phyloP scores from a whole-genome alignment of 2,113 vertebrate species.

The Solenodon paradoxus region DNA sequence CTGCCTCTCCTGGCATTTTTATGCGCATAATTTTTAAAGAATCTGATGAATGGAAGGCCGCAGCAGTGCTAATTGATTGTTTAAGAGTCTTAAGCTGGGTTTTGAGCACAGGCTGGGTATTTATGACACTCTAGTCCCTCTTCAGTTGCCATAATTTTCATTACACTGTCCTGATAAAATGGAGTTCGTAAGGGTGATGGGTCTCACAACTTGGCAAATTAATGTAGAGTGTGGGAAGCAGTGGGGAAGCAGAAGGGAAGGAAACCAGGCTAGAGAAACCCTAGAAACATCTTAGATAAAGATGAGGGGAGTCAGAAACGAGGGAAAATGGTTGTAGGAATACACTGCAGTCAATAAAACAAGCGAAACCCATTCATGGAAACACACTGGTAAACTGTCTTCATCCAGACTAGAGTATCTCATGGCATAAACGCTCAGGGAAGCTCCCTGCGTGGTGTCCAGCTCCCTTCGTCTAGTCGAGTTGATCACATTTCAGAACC shows the following conservation, averaged over 20 bases:
- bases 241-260: neutral
- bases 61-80: neutral
- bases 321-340: no score
- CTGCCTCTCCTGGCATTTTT: neutral
- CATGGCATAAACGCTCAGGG: neutral
- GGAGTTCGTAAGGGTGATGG: neutral
- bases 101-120: neutral
- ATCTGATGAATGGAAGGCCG: neutral
- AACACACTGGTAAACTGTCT: neutral
- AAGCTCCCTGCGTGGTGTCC: neutral
- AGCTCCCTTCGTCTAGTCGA: accelerated
- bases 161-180: neutral
- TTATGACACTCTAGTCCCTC: neutral
- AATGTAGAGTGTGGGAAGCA: neutral
- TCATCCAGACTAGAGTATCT: neutral
- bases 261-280: neutral
- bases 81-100: neutral
- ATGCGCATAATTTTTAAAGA: neutral
- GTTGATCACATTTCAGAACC: neutral
- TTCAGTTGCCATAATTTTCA: neutral
- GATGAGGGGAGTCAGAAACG: no score
- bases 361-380: neutral
- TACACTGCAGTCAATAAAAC: neutral
- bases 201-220: neutral
- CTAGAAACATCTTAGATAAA: neutral